phyloP scores from a whole-genome alignment of 2,888 invertebrate species.

The Serripes groenlandicus region DNA sequence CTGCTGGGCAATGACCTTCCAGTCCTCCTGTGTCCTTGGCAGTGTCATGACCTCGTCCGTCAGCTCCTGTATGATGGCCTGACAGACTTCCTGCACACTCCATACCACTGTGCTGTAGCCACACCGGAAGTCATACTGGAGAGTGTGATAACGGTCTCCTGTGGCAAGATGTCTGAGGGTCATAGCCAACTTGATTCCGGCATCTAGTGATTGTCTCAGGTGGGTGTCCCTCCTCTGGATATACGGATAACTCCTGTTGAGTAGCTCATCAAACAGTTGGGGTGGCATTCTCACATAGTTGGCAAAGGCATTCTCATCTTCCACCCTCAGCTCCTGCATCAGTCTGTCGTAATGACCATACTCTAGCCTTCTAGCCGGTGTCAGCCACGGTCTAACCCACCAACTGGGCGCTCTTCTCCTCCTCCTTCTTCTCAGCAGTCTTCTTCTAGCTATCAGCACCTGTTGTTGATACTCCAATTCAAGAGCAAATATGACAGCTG shows the following conservation, averaged over 20 bases:
- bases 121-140: too few species aligned
- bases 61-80: too few species aligned
- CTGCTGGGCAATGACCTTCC: too few species aligned
- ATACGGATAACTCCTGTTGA: slow-evolving; percentile 28
- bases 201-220: slow-evolving; percentile 31
- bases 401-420: too few species aligned
- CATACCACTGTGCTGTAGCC: too few species aligned
- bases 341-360: slow-evolving; percentile 41
- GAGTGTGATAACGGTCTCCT: too few species aligned
- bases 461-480: slow-evolving; percentile 31
- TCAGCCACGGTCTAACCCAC: too few species aligned
- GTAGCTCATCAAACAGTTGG: slow-evolving; percentile 34
- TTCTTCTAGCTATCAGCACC: slow-evolving; percentile 42
- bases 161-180: slow-evolving; percentile 30
- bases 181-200: slow-evolving; percentile 38
- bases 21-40: too few species aligned
- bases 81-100: too few species aligned
- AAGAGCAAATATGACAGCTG: slow-evolving; percentile 5
- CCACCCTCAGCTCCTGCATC: slow-evolving; percentile 39
- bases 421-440: slow-evolving; percentile 27
- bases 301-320: slow-evolving; percentile 26
- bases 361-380: slow-evolving; percentile 38
- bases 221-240: slow-evolving; percentile 35
- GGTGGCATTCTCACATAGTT: slow-evolving; percentile 44
- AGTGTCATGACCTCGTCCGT: too few species aligned